phyloP scores from a whole-genome alignment of 2,888 invertebrate species.

The Axea sp. region DNA sequence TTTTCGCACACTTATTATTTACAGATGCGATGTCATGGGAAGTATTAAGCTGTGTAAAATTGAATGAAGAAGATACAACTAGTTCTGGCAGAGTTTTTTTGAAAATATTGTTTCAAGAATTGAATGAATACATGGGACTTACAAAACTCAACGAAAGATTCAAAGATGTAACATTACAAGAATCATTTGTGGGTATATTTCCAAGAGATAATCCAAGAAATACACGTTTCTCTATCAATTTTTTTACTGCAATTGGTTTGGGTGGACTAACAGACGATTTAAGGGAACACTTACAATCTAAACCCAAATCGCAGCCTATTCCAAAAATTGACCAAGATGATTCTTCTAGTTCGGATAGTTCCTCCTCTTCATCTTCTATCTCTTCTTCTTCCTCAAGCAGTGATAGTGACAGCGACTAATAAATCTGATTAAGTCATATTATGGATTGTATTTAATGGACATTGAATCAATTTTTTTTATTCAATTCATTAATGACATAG shows the following conservation, averaged over 20 bases:
- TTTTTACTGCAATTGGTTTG: constrained; percentile 82
- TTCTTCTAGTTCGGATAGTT: constrained; percentile 63
- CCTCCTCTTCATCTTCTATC: constrained; percentile 64
- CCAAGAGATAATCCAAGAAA: constrained; percentile 97
- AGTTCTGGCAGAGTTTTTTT: constrained; percentile 98
- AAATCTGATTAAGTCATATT: too few relatives aligned
- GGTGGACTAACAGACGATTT: constrained; percentile 97
- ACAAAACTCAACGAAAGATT: constrained; percentile 93
- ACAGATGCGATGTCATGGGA: constrained; percentile 99
- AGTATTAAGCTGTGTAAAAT: constrained; percentile 86
- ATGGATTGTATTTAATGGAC: too few relatives aligned
- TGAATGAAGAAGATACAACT: constrained; percentile 98
- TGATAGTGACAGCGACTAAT: constrained; percentile 13
- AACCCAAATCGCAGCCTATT: constrained; percentile 81
- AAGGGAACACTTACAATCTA: constrained; percentile 91
- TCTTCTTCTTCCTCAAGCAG: constrained; percentile 27
- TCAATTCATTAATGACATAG: too few relatives aligned
- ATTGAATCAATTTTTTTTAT: too few relatives aligned
- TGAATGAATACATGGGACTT: constrained; percentile 97
- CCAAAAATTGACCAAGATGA: constrained; percentile 41
- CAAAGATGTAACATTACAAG: constrained; percentile 92
- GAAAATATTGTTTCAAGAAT: constrained; percentile 97
- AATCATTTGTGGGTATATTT: constrained; percentile 94
- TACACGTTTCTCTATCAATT: constrained; percentile 94
- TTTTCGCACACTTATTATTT: constrained; percentile 96